Base-by-base conservation (phyloP, 2,888 invertebrate genomes). In the Anthophora plumipes region DNA sequence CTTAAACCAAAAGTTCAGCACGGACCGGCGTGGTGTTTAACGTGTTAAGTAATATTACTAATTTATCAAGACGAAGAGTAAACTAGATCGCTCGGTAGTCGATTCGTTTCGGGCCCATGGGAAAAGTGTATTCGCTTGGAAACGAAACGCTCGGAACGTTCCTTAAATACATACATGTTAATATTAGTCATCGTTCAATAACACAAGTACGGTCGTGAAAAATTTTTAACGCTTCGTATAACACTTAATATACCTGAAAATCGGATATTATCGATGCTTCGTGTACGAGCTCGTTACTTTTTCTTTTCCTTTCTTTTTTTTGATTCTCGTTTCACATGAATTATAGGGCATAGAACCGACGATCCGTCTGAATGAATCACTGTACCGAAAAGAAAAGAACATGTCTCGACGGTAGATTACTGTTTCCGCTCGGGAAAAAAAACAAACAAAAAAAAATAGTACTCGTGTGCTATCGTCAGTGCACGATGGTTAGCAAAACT, bases 401-500 rank as follows among this genome's bases (percentile, higher is more conserved):
- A 59, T n/a, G n/a, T n/a, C n/a, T n/a, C n/a, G n/a, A n/a, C n/a
- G n/a, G n/a, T n/a, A n/a, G n/a, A n/a, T n/a, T n/a, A n/a, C n/a
- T n/a, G n/a, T 31, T 31, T 31, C 31, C 4, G 31, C 31, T 31
- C 31, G 31, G 20, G 61, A 75, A 46, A 17, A 57, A 11, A 63
- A 39, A n/a, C 60, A 43, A 61, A 67, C 54, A 25, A 61, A 75
- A 46, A 17, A 57, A 11, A 63, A 39, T 50, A 39, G 57, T 57
- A 67, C 37, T 60, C 39, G 41, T 71, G 17, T 37, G 48, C 25
- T 41, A 4, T n/a, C n/a, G 75, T 69, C 43, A 25, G 22, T 61
- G 61, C 78, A 82, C 74, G 85, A 85, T 80, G 78, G 57, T 86
- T 81, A 87, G 87, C 87, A 85, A 82, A 86, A 77, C 70, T 78